Conservation (phyloP, 2,797 vertebrate species). For the Vireo griseus region DNA sequence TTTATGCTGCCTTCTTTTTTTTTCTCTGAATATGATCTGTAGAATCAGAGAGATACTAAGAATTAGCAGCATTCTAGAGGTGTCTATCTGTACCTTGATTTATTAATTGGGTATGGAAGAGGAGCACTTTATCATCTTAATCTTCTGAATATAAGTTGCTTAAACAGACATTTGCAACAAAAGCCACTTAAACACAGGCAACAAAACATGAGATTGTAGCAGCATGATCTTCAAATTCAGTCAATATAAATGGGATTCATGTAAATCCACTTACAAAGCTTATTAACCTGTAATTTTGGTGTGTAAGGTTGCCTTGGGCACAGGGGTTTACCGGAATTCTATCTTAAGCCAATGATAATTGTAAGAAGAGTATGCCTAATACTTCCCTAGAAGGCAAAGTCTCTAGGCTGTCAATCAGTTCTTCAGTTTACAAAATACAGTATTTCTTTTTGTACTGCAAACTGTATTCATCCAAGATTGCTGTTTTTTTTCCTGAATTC, state of each 20-base stretch:
- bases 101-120: neutral
- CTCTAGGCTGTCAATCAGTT: neutral
- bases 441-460: neutral
- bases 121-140: neutral
- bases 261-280: conserved; percentile 7
- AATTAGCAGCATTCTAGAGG: neutral
- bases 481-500: neutral
- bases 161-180: neutral
- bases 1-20: neutral
- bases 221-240: neutral
- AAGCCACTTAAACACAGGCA: neutral
- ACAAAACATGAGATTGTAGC: conserved; percentile 2
- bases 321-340: neutral
- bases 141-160: neutral
- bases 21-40: neutral
- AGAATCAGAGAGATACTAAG: neutral
- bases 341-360: conserved; percentile 14
- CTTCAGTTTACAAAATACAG: neutral
- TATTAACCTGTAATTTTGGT: neutral
- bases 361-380: neutral
- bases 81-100: neutral
- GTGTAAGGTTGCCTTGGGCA: neutral
- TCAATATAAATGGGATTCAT: conserved; percentile 1
- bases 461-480: neutral
- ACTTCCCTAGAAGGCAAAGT: neutral